Percentiles rank a stretch among this genome's conserved stretches.
phyloP scores from a whole-genome alignment of 1,140 invertebrate species.

The Eubasilissa regina region DNA sequence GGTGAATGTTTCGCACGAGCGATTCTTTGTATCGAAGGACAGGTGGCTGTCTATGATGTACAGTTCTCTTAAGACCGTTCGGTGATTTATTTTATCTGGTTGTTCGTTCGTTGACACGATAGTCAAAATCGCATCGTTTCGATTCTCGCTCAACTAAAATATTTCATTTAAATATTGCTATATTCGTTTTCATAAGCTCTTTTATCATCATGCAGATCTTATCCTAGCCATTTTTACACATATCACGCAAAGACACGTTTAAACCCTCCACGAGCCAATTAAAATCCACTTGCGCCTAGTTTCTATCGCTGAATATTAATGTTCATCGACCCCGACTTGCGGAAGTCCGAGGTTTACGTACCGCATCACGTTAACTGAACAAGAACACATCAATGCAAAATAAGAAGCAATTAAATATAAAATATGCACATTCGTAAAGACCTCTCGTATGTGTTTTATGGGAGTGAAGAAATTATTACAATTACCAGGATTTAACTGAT shows the following conservation, averaged over 20 bases:
- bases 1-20: conserved; percentile 1
- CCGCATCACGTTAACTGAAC: conserved; percentile 30
- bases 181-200: too few species aligned
- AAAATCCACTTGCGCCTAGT: background rate
- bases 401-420: conserved; percentile 39
- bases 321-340: conserved; percentile 28
- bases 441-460: conserved; percentile 21
- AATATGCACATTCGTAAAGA: conserved; percentile 33
- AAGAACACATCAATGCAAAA: conserved; percentile 19
- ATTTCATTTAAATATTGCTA: too few species aligned
- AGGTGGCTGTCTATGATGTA: background rate
- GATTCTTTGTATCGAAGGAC: background rate
- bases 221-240: too few species aligned
- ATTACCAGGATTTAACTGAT: background rate
- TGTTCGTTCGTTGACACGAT: too few species aligned
- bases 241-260: too few species aligned
- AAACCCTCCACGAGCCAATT: background rate
- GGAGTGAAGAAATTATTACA: conserved; percentile 13
- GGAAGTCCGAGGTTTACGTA: conserved; percentile 33
- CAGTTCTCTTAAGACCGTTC: too few species aligned
- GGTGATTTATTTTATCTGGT: too few species aligned
- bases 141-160: too few species aligned
- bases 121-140: too few species aligned
- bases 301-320: conserved; percentile 5
- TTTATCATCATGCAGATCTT: too few species aligned